phyloP scores from a whole-genome alignment of 2,888 invertebrate genomes.

The Macropis europaea region DNA sequence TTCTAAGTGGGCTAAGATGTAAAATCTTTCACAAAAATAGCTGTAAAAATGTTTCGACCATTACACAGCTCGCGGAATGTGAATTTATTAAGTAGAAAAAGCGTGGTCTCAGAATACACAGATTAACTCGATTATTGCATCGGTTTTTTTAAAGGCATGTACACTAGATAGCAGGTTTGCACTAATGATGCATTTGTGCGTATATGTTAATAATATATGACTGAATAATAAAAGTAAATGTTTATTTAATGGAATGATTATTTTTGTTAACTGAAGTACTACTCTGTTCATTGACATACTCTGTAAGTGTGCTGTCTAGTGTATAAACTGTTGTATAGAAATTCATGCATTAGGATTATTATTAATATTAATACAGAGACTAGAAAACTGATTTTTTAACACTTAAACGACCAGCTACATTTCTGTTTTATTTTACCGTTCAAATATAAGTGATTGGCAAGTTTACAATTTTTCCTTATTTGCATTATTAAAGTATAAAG shows the following conservation, averaged over 20 bases:
- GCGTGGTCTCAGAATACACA: slow-evolving; percentile 24
- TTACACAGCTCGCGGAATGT: slow-evolving; percentile 41
- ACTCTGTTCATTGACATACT: neutral
- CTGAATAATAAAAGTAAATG: slow-evolving; percentile 13
- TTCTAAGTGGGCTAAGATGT: neutral
- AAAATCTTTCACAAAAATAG: slow-evolving; percentile 11
- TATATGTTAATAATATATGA: slow-evolving; percentile 16
- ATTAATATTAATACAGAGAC: slow-evolving; percentile 40
- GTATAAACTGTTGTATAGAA: slow-evolving; percentile 11
- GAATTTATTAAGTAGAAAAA: slow-evolving; percentile 31
- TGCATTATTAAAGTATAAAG: neutral
- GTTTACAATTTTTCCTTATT: neutral
- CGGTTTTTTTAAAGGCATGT: slow-evolving; percentile 25
- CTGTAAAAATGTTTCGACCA: slow-evolving; percentile 29
- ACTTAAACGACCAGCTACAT: slow-evolving; percentile 21
- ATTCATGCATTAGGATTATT: slow-evolving; percentile 13
- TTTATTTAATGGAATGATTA: slow-evolving; percentile 35
- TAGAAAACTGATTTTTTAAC: slow-evolving; percentile 32
- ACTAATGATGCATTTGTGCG: slow-evolving; percentile 21
- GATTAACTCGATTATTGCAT: slow-evolving; percentile 38
- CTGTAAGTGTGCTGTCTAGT: slow-evolving; percentile 30
- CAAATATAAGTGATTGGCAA: neutral
- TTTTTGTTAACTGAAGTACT: slow-evolving; percentile 10
- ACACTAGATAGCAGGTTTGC: slow-evolving; percentile 42
- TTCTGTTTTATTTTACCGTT: neutral